Evolutionary conservation across 2,113 vertebrate genomes (phyloP), one percentile per base, ranked within the genome.

Genomic region (Ornithorhynchus anatinus): DNA sequence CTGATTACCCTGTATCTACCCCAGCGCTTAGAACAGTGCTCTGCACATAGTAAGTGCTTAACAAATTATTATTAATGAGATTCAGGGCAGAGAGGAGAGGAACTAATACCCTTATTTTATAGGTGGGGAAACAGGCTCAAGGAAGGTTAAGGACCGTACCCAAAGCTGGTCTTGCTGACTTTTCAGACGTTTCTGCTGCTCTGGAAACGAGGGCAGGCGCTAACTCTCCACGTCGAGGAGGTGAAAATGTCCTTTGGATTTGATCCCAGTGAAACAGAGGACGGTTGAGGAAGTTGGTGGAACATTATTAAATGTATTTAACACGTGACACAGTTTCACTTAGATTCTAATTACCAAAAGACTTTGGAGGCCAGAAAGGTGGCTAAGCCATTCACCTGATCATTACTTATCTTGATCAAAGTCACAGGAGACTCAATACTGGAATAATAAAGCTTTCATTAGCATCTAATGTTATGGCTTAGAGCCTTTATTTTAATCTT

Each of bases 401-500:
- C 79, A 72, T 79, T 72, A 73, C 79, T 80, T 76, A 50, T 38
- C 58, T 68, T 78, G 76, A 78, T 62, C 84, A 71, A 36, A 81
- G 36, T 27, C 81, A 74, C 71, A 36, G 2, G 68, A 82, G 81
- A 67, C 7, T 60, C 35, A 42, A 64, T 75, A 69, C 39, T 43
- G 75, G 72, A 79, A 76, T 51, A 65, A 75, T 58, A 54, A 73
- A 65, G 56, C 43, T 72, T 60, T 79, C 61, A 72, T 82, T 74
- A 80, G 38, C 70, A 69, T 58, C 87, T 85, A 73, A 67, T 80
- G 45, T 69, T 80, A 64, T 82, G 43, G 65, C 15, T 80, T 80
- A 72, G 75, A 80, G 71, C 25, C 36, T 76, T 75, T 38, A 64
- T 71, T 77, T 85, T 79, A 75, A 62, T 76, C 40, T 47, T 71